Evolutionary conservation across 2,888 invertebrate species (phyloP).

Genomic region (Himalopsyche japonica): DNA sequence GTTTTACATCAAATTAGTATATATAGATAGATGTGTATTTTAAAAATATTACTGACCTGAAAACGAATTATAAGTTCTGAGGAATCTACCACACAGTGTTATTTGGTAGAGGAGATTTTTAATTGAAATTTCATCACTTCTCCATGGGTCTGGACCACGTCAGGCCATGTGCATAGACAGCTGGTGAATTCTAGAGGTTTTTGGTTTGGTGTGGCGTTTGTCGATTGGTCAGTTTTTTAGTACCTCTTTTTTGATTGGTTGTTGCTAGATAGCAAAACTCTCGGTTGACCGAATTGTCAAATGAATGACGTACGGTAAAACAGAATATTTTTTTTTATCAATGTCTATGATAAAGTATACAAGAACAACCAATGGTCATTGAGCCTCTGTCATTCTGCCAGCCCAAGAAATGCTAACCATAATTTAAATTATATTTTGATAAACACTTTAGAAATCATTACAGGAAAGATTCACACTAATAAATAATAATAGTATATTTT

Average conservation of each 20-base stretch:
- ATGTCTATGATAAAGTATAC: too few relatives aligned
- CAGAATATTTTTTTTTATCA: neutral
- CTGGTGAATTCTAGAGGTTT: slow-evolving; percentile 14
- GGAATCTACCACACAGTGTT: slow-evolving; percentile 2
- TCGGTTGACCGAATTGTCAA: neutral
- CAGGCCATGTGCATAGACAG: slow-evolving; percentile 43
- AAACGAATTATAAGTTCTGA: neutral
- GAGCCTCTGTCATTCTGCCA: too few relatives aligned
- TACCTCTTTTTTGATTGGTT: neutral
- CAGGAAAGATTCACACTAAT: too few relatives aligned
- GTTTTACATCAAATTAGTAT: neutral
- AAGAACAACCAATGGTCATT: too few relatives aligned
- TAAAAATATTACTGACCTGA: neutral
- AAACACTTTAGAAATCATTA: too few relatives aligned
- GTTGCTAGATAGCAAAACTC: neutral
- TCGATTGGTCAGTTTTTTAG: slow-evolving; percentile 14
- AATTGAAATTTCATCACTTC: slow-evolving; percentile 30
- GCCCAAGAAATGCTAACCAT: too few relatives aligned
- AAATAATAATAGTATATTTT: too few relatives aligned
- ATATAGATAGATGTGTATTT: neutral
- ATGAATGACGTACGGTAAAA: neutral
- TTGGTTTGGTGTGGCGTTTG: slow-evolving; percentile 27
- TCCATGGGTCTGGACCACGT: slow-evolving; percentile 41
- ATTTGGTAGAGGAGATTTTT: slow-evolving; percentile 13
- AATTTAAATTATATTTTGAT: too few relatives aligned